Percentiles rank a stretch among this genome's conserved stretches.
phyloP scores from a whole-genome alignment of 2,113 vertebrate genomes.

The Ptilonorhynchus violaceus region DNA sequence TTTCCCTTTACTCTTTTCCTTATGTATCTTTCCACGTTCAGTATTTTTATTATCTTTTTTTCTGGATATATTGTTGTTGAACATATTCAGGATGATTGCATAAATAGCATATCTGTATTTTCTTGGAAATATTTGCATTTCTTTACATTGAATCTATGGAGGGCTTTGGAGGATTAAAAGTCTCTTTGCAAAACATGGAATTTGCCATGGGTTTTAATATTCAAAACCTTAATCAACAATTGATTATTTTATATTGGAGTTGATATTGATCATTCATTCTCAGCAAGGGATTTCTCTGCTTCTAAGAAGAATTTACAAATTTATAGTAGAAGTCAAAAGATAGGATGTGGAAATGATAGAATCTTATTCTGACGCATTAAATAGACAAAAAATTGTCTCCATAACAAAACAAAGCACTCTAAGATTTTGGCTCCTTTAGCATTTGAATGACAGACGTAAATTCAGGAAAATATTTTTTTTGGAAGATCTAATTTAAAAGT shows the following conservation, averaged over 20 bases:
- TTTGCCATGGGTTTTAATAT: constrained; percentile 5
- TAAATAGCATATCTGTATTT: not conserved
- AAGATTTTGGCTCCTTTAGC: not conserved
- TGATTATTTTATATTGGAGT: constrained; percentile 1
- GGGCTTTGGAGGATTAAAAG: not conserved
- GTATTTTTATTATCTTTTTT: not conserved
- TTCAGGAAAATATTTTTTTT: not conserved
- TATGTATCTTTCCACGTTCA: not conserved
- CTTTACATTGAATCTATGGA: not conserved
- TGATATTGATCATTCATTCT: not conserved
- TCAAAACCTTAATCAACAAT: not conserved
- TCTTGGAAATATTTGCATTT: not conserved
- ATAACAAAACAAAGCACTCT: not conserved
- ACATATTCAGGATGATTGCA: not conserved
- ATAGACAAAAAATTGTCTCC: not conserved
- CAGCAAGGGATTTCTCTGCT: not conserved
- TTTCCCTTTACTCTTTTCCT: not conserved
- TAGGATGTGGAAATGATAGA: not conserved
- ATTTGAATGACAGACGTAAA: not conserved
- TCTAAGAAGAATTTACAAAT: not conserved
- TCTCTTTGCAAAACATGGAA: not conserved
- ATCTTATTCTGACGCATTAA: not conserved
- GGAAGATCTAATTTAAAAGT: not conserved
- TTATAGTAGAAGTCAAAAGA: not conserved
- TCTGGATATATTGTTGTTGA: not conserved